Percentiles rank a stretch among this genome's conserved stretches.
Conservation (phyloP, 2,113 vertebrate genomes). For the Campylomormyrus tamandua region DNA sequence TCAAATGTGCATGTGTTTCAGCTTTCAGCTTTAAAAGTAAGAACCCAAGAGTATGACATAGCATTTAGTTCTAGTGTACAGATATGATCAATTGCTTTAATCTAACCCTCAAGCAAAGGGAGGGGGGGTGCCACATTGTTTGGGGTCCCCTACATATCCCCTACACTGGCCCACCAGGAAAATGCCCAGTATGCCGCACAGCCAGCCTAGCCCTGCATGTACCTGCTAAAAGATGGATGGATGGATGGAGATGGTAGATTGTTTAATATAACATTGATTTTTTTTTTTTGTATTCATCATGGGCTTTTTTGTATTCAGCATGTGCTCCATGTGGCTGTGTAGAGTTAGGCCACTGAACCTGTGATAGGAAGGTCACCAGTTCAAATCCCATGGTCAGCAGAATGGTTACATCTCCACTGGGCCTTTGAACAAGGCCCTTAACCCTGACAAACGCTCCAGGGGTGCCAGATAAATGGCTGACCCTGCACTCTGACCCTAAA, state of each 20-base stretch:
- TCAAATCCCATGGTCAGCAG: neutral
- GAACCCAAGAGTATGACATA: neutral
- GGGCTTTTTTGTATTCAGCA: neutral
- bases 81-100: neutral
- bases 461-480: neutral
- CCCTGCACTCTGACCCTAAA: neutral
- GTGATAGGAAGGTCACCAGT: neutral
- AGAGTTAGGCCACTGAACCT: neutral
- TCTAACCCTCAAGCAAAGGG: neutral
- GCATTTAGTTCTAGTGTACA: conserved; percentile 19
- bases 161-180: neutral
- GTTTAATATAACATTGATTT: neutral
- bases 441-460: neutral
- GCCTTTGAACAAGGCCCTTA: neutral
- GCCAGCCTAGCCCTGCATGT: neutral
- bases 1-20: conserved; percentile 14
- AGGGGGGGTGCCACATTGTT: too few species aligned
- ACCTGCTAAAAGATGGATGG: neutral
- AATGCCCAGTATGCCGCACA: neutral
- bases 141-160: too few species aligned
- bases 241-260: neutral
- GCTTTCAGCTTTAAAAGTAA: conserved; percentile 33
- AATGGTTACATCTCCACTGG: neutral
- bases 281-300: neutral
- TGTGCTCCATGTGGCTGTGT: neutral